phyloP scores from a whole-genome alignment of 2,113 vertebrate species.

The Helogale parvula region DNA sequence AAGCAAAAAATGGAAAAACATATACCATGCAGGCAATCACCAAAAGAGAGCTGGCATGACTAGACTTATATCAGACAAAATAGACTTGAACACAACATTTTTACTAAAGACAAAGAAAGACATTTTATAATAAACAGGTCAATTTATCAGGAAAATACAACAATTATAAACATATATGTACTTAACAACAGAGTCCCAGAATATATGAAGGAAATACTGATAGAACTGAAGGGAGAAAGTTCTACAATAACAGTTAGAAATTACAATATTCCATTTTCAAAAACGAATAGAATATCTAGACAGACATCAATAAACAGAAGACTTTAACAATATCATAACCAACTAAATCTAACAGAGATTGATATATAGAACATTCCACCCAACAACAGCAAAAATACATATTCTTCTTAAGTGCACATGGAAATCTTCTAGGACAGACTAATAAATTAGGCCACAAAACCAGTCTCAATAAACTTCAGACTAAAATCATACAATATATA shows the following conservation, averaged over 20 bases:
- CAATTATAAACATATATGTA: background rate
- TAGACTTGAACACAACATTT: background rate
- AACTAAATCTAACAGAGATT: background rate
- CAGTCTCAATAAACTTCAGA: background rate
- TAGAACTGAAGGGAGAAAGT: background rate
- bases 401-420: background rate
- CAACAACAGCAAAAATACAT: background rate
- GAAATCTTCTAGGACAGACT: background rate
- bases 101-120: background rate
- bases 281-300: background rate
- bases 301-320: background rate
- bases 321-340: background rate
- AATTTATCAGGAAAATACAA: background rate
- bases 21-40: background rate
- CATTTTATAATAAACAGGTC: background rate
- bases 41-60: background rate
- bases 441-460: background rate
- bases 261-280: background rate
- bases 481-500: background rate
- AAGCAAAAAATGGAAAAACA: conserved; percentile 6
- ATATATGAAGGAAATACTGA: background rate
- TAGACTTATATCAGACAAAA: background rate
- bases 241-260: background rate
- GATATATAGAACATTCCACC: background rate
- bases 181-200: background rate